phyloP scores from a whole-genome alignment of 2,888 invertebrate species.

The Plagodis pulveraria region DNA sequence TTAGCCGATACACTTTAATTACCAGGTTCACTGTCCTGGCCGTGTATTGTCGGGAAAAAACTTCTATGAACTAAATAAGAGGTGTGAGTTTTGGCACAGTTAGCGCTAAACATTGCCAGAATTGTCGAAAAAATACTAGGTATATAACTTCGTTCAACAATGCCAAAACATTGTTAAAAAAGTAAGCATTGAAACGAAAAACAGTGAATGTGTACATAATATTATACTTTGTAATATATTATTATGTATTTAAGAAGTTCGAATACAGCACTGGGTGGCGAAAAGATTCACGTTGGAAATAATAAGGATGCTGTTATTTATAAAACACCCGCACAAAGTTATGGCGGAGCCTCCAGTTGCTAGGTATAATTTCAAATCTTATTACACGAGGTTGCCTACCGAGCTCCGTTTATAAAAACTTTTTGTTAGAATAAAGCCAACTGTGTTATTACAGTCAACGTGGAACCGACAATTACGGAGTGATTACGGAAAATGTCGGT shows the following conservation, averaged over 20 bases:
- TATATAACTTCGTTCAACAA: slow-evolving; percentile 37
- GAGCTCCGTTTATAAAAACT: slow-evolving; percentile 25
- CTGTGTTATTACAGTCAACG: slow-evolving; percentile 26
- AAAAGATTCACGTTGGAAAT: slow-evolving; percentile 1
- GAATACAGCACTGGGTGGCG: too few species aligned
- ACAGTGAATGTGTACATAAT: too few species aligned
- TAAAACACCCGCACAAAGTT: slow-evolving; percentile 5
- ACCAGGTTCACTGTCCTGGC: slow-evolving; percentile 52
- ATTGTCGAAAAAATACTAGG: slow-evolving; percentile 29
- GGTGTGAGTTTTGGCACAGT: slow-evolving; percentile 62
- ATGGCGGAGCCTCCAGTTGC: not conserved
- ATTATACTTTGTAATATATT: too few species aligned
- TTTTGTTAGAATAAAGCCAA: slow-evolving; percentile 18
- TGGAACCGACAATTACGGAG: slow-evolving; percentile 44
- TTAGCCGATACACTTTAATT: slow-evolving; percentile 42
- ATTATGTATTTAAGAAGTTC: too few species aligned
- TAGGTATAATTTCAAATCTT: slow-evolving; percentile 17
- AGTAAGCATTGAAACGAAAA: too few species aligned
- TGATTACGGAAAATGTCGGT: slow-evolving; percentile 42
- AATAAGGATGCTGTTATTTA: slow-evolving; percentile 8
- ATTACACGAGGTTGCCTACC: slow-evolving; percentile 23
- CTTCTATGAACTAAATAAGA: slow-evolving; percentile 35
- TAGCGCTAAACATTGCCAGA: slow-evolving; percentile 51
- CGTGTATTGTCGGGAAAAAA: slow-evolving; percentile 37
- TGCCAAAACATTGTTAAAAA: slow-evolving; percentile 16